A percentile compares a stretch with the other conserved stretches of the same genome.
These are phyloP conservation scores for Acanthisitta chloris DNA, from an alignment of 2,113 vertebrate genomes.

Conservation along the genomic window DNA sequence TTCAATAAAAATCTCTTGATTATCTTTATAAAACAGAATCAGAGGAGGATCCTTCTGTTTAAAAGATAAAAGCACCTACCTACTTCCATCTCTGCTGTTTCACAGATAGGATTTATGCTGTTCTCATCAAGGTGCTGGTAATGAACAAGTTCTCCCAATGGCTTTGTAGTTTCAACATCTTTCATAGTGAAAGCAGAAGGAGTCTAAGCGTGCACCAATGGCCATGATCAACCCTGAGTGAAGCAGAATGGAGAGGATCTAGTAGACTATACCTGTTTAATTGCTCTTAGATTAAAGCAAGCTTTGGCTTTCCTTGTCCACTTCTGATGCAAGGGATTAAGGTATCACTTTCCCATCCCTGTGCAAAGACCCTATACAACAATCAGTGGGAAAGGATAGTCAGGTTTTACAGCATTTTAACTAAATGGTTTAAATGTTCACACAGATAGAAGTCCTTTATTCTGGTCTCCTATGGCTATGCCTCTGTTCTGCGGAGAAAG, in stretches of 20 bases:
- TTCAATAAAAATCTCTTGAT: background rate
- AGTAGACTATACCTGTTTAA: background rate
- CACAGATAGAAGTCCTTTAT: background rate
- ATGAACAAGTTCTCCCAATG: background rate
- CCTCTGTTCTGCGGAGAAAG: background rate
- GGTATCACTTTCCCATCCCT: background rate
- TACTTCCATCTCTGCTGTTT: background rate
- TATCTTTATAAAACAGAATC: background rate
- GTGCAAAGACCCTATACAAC: background rate
- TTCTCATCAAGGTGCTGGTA: background rate
- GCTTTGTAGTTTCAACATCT: background rate
- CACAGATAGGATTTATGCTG: background rate
- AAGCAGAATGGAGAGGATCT: background rate
- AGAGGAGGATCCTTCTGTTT: background rate
- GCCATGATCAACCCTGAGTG: background rate
- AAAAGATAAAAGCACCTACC: background rate
- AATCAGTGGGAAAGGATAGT: background rate
- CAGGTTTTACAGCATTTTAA: background rate
- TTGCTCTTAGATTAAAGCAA: background rate
- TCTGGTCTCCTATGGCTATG: background rate
- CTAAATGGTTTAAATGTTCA: background rate
- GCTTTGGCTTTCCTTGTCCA: background rate
- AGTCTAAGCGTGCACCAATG: background rate
- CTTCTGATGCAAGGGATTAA: background rate
- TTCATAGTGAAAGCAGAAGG: background rate